A percentile compares a stretch with the other conserved stretches of the same genome.
Evolutionary conservation across 2,797 vertebrate species (phyloP).

Genomic region (Tadarida brasiliensis): DNA sequence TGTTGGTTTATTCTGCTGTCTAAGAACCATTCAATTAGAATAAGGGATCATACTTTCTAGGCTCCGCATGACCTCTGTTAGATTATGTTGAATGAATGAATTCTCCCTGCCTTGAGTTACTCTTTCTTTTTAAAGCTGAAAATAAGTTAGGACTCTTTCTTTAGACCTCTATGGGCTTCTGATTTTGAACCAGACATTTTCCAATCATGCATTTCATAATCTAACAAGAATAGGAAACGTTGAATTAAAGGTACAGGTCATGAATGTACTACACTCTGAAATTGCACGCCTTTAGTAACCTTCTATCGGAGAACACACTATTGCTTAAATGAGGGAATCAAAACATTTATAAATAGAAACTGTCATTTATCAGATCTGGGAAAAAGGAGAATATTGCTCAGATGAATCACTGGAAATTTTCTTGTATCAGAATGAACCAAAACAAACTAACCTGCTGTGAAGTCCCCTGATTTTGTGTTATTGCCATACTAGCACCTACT

Average conservation of each 20-base stretch:
- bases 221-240: background rate
- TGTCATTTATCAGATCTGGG: background rate
- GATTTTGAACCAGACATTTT: background rate
- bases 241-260: background rate
- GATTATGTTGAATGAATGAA: background rate
- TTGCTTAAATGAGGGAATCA: background rate
- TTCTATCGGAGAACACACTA: background rate
- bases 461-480: background rate
- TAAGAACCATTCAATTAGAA: background rate
- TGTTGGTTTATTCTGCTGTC: background rate
- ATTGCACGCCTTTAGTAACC: background rate
- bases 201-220: background rate
- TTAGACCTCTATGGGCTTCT: background rate
- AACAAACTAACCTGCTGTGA: background rate
- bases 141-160: background rate
- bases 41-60: background rate
- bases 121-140: constrained; percentile 34
- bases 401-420: constrained; percentile 24
- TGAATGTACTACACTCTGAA: background rate
- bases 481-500: background rate
- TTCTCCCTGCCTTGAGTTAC: background rate
- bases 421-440: constrained; percentile 13
- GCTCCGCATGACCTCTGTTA: background rate
- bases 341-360: constrained; percentile 29
- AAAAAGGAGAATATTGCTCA: background rate